Evolutionary conservation across 2,113 vertebrate genomes (phyloP).

Genomic region (Nerophis ophidion): DNA sequence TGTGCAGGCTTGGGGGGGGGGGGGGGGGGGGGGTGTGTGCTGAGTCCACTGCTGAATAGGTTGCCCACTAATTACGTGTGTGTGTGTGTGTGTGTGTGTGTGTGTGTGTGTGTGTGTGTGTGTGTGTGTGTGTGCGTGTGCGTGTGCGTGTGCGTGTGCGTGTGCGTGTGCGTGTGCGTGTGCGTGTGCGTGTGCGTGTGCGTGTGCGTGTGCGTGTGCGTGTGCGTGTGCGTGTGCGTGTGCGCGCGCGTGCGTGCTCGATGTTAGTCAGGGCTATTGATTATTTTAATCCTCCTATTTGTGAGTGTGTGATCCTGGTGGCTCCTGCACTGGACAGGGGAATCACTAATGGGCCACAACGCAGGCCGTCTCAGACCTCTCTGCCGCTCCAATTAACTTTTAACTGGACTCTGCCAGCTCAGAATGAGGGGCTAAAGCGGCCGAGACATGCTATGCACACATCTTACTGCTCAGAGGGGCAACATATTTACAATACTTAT

Average conservation of each 20-base stretch:
- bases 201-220: conserved; percentile 29
- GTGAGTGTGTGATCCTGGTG: conserved; percentile 80
- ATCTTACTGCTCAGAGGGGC: conserved; percentile 50
- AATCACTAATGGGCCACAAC: conserved; percentile 76
- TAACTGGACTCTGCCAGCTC: conserved; percentile 68
- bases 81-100: conserved; percentile 40
- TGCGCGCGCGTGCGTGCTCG: conserved; percentile 52
- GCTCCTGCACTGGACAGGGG: conserved; percentile 74
- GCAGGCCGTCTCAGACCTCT: conserved; percentile 71
- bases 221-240: conserved; percentile 39
- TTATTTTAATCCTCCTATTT: conserved; percentile 82
- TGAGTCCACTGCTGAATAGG: too few relatives aligned
- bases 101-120: conserved; percentile 7
- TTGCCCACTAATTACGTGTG: too few relatives aligned
- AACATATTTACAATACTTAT: conserved; percentile 54
- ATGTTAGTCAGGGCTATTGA: conserved; percentile 78
- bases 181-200: conserved; percentile 11
- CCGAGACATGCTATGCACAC: conserved; percentile 31
- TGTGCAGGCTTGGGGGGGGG: too few relatives aligned
- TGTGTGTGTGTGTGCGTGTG: too few relatives aligned
- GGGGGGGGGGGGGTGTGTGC: too few relatives aligned
- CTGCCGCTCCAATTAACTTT: conserved; percentile 77
- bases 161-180: too few relatives aligned
- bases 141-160: too few relatives aligned
- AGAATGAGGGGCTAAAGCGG: conserved; percentile 40